These are phyloP conservation scores for Esox niger DNA, from an alignment of 2,113 vertebrate genomes.

Conservation along the genomic window DNA sequence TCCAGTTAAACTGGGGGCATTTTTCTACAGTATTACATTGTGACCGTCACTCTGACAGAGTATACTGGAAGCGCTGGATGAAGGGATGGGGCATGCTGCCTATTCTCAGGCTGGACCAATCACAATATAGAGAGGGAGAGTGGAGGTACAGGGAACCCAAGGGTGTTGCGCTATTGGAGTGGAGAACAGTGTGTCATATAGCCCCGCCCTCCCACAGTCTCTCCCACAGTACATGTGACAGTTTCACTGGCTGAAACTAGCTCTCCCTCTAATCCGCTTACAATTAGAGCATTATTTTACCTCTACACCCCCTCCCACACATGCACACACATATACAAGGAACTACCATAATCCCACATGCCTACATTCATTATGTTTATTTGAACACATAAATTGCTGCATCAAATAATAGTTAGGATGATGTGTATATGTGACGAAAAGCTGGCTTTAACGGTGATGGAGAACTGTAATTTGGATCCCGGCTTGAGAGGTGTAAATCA, in stretches of 20 bases:
- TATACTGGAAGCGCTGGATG: conserved; percentile 61
- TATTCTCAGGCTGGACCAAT: conserved; percentile 54
- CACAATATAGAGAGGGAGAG: conserved; percentile 22
- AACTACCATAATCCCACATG: background rate
- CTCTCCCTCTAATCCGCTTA: conserved; percentile 57
- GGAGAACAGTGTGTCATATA: conserved; percentile 35
- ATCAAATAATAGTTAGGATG: background rate
- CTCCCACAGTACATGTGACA: conserved; percentile 36
- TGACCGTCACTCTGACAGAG: conserved; percentile 39
- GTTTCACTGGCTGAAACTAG: conserved; percentile 55
- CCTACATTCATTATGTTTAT: background rate
- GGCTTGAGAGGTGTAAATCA: conserved; percentile 5
- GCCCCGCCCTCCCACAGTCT: conserved; percentile 24
- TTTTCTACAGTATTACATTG: conserved; percentile 1
- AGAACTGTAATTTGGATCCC: conserved; percentile 2
- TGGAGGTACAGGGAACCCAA: conserved; percentile 22
- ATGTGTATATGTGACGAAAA: background rate
- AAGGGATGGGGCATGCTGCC: conserved; percentile 11
- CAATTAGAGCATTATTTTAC: conserved; percentile 48
- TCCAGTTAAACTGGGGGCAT: conserved; percentile 23
- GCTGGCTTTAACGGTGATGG: background rate
- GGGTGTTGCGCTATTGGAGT: conserved; percentile 49
- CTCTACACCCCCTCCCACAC: background rate
- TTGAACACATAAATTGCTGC: background rate
- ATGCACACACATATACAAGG: background rate